Percentiles rank a stretch among this genome's conserved stretches.
Conservation (phyloP, 2,888 invertebrate genomes). For the Laothoe populi region DNA sequence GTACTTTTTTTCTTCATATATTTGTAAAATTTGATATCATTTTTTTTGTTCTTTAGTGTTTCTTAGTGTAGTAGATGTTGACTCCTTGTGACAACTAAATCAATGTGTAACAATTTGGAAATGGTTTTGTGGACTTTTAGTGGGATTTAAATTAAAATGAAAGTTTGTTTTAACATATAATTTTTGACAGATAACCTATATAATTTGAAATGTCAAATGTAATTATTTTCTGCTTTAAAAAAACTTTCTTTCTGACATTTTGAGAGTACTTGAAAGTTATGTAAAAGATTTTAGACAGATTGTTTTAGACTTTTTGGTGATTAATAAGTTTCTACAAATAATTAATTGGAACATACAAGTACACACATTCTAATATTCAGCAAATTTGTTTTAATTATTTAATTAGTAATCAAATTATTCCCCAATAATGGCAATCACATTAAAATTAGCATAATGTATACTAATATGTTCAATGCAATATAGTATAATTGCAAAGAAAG, state of each 20-base stretch:
- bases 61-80: slow-evolving; percentile 52
- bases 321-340: too few relatives aligned
- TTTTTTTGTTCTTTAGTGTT: slow-evolving; percentile 37
- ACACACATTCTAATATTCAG: background rate
- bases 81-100: slow-evolving; percentile 36
- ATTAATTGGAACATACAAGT: too few relatives aligned
- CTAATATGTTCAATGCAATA: too few relatives aligned
- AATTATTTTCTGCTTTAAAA: slow-evolving; percentile 35
- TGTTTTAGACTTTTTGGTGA: background rate
- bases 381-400: background rate
- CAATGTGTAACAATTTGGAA: slow-evolving; percentile 3
- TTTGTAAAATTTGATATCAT: slow-evolving; percentile 36
- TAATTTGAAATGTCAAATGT: slow-evolving; percentile 50
- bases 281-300: background rate
- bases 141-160: slow-evolving; percentile 27
- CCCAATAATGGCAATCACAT: too few relatives aligned
- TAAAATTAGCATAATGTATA: too few relatives aligned
- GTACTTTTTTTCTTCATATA: slow-evolving; percentile 43
- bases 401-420: too few relatives aligned
- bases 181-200: slow-evolving; percentile 69
- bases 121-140: background rate
- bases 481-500: too few relatives aligned
- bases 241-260: slow-evolving; percentile 27
- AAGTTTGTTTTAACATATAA: slow-evolving; percentile 26
- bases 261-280: background rate